Base-by-base conservation (phyloP, 2,797 vertebrate species). In the Sebastes trivittatus region DNA sequence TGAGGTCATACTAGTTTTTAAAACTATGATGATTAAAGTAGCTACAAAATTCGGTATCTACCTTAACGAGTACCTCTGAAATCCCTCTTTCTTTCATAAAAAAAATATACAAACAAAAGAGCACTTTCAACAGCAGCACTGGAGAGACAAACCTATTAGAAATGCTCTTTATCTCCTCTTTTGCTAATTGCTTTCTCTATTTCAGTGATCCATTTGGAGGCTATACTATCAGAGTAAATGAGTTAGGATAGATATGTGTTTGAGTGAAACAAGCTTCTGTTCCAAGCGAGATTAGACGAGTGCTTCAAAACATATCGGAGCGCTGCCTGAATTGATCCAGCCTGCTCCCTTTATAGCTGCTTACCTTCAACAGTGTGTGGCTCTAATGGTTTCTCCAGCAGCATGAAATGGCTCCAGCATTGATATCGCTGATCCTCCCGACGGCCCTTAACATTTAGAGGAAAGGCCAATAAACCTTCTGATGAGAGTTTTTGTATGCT, bases 361-460 rank as follows among this genome's bases (percentile, higher is more conserved):
- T 74, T 64, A 81, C 52, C 32, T 70, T 77, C 62, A 82, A 1
- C 65, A 61, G 38, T 52, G 58, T 75, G 71, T 23, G 71, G 68
- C 77, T 79, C 34, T 84, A 66, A 84, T 86, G 67, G 63, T 30
- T 87, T 52, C 73, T 70, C 32, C 82, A 81, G 84, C 73, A 81
- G 72, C 34, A 36, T n/a, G 36, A 78, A 58, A 65, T 23, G 76
- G 36, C 69, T 79, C 80, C 68, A 66, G 72, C 42, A 7, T 1
- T 63, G 72, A 64, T 77, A 65, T 85, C 77, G 59, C 34, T 34
- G 80, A 83, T 78, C 65, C 80, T 80, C 77, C 72, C 1, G 27
- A 69, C 22, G 20, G 18, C 58, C 46, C 58, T 81, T 23, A 55
- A 20, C 66, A 59, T 59, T 65, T 11, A 42, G 7, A 77, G 38